Evolutionary conservation across 2,113 vertebrate genomes (phyloP), one percentile per base, ranked within the genome.

Genomic region (Bufo bufo): DNA sequence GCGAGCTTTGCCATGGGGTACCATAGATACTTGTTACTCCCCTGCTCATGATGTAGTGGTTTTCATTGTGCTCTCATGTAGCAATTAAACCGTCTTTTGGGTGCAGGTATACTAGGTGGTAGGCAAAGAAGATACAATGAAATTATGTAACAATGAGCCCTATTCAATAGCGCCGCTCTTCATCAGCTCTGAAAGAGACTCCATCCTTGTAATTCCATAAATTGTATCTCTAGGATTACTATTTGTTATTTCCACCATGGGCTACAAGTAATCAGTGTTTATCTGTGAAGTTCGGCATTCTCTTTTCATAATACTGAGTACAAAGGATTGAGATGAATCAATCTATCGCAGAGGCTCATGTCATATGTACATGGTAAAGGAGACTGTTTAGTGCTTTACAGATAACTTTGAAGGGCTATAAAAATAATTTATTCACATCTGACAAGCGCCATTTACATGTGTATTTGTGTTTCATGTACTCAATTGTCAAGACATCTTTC

Each of bases 341-440:
- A 88, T 88, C 49, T 59, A 88, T 88, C 86, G 83, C 61, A 54
- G 16, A 23, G 56, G 43, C n/a, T 88, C 69, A 65, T 80, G 59
- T 33, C 13, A 88, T 88, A 50, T 77, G 80, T 88, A 77, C 69
- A 83, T 83, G 56, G 71, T 59, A 83, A 75, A 49, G 66, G 23
- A 87, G 77, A 71, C 79, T 75, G 56, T 71, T 82, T 19, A 69
- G 58, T 61, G 78, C 58, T 82, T 82, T 77, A 65, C 45, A 54
- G 69, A 83, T 83, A 87, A 47, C 59, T 82, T 49, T 63, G 13
- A 12, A 45, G 52, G 56, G 77, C 47, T 43, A 33, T 87, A 71
- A 78, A 82, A 58, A n/a, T 82, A 54, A 81, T 82, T 74, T 69
- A 61, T 87, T 45, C 45, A 13, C 43, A 87, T 10, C 65, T 17